Conservation (phyloP, 1,140 invertebrate genomes). For the Agrilus planipennis region DNA sequence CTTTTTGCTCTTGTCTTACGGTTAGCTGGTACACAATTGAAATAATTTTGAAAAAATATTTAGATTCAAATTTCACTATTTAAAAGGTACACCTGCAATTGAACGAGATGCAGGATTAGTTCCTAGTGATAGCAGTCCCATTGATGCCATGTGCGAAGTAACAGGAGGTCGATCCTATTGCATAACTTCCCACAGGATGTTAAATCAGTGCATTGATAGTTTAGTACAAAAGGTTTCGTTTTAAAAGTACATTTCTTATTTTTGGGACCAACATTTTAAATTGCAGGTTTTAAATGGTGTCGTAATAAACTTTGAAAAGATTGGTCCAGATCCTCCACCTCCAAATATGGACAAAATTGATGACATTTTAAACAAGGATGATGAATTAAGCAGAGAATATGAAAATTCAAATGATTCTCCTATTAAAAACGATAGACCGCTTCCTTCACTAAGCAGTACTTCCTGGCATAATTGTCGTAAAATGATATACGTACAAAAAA, state of each 20-base stretch:
- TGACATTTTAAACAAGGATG: conserved; percentile 20
- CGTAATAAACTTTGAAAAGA: conserved; percentile 95
- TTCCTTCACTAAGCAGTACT: no score
- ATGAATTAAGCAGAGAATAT: conserved; percentile 24
- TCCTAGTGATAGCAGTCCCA: conserved; percentile 83
- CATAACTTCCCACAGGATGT: conserved; percentile 87
- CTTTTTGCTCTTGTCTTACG: conserved; percentile 90
- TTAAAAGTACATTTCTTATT: background rate
- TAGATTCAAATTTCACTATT: conserved; percentile 13
- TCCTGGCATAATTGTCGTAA: conserved; percentile 79
- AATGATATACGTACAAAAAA: conserved; percentile 86
- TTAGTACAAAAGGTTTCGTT: conserved; percentile 81
- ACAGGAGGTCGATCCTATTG: conserved; percentile 95
- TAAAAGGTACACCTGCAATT: conserved; percentile 42
- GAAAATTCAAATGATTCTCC: conserved; percentile 28
- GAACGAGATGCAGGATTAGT: conserved; percentile 60
- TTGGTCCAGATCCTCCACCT: conserved; percentile 69
- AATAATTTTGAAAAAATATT: no score
- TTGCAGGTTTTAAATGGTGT: conserved; percentile 75
- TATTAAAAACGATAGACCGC: conserved; percentile 15
- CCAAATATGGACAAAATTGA: conserved; percentile 30
- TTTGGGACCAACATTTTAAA: background rate
- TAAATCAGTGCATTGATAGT: conserved; percentile 93
- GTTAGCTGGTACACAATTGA: conserved; percentile 74
- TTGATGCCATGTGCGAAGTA: conserved; percentile 98